These are phyloP conservation scores for Nothoprocta perdicaria DNA, from an alignment of 2,113 vertebrate species.

Conservation along the genomic window DNA sequence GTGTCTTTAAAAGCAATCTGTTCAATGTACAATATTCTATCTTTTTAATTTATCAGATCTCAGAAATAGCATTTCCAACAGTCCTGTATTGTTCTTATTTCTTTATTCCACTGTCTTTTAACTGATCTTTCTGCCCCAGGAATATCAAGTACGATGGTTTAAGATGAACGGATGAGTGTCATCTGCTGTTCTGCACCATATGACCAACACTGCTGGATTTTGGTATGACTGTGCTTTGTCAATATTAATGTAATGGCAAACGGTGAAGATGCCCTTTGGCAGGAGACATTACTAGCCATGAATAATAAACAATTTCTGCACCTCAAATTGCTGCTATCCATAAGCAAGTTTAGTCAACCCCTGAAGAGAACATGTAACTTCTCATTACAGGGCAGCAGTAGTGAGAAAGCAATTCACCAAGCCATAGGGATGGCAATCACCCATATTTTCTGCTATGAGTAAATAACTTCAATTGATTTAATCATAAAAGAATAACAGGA, in stretches of 20 bases:
- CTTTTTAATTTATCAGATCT: background rate
- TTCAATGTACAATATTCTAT: background rate
- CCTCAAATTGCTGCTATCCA: conserved; percentile 79
- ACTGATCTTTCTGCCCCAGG: conserved; percentile 26
- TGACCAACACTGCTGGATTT: conserved; percentile 65
- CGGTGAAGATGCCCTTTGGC: conserved; percentile 78
- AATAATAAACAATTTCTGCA: conserved; percentile 81
- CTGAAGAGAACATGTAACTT: conserved; percentile 76
- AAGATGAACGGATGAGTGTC: conserved; percentile 21
- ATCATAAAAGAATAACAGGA: conserved; percentile 87
- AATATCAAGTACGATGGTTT: conserved; percentile 15
- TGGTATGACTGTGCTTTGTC: conserved; percentile 69
- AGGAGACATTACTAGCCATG: conserved; percentile 74
- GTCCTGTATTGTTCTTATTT: conserved; percentile 42
- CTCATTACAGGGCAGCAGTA: conserved; percentile 78
- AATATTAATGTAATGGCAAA: conserved; percentile 77
- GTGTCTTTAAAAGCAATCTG: background rate
- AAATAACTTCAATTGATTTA: conserved; percentile 88
- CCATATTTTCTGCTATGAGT: conserved; percentile 84
- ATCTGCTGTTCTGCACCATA: conserved; percentile 41
- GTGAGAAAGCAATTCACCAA: conserved; percentile 78
- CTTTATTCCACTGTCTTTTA: conserved; percentile 65
- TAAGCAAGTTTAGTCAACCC: conserved; percentile 79
- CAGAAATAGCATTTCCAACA: conserved; percentile 47
- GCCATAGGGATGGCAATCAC: conserved; percentile 75